phyloP scores from a whole-genome alignment of 2,113 vertebrate species.

The Columbina picui region DNA sequence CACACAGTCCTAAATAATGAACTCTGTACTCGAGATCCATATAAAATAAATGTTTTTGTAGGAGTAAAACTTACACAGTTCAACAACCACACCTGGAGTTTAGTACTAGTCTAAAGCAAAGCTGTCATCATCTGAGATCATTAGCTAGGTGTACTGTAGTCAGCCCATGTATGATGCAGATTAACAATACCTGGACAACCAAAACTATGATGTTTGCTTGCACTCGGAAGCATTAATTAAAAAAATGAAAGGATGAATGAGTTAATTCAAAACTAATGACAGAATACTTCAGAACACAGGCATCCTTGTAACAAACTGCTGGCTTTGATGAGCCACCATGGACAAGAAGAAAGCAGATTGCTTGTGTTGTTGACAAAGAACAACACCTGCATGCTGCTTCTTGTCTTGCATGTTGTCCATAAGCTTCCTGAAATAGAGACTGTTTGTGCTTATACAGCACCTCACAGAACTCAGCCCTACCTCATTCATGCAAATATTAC shows the following conservation, averaged over 20 bases:
- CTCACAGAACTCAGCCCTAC: neutral
- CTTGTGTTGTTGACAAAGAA: neutral
- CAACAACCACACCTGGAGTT: neutral
- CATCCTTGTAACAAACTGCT: neutral
- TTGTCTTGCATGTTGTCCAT: neutral
- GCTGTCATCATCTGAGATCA: neutral
- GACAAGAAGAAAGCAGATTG: neutral
- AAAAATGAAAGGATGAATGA: slow-evolving; percentile 29
- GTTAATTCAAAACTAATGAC: slow-evolving; percentile 44
- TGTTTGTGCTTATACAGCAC: neutral
- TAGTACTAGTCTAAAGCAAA: neutral
- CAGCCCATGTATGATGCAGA: neutral
- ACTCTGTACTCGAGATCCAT: neutral
- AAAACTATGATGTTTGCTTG: neutral
- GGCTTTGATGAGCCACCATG: neutral
- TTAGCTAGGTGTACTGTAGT: neutral
- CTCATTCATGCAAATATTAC: neutral
- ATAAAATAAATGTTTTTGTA: neutral
- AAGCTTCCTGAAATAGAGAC: neutral
- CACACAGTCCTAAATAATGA: neutral
- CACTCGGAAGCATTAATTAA: slow-evolving; percentile 39
- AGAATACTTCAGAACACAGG: neutral
- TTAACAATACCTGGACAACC: slow-evolving; percentile 2
- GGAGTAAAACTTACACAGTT: neutral
- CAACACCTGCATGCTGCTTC: neutral